These are phyloP conservation scores for Cygnus olor DNA, from an alignment of 2,797 vertebrate species.

Conservation along the genomic window DNA sequence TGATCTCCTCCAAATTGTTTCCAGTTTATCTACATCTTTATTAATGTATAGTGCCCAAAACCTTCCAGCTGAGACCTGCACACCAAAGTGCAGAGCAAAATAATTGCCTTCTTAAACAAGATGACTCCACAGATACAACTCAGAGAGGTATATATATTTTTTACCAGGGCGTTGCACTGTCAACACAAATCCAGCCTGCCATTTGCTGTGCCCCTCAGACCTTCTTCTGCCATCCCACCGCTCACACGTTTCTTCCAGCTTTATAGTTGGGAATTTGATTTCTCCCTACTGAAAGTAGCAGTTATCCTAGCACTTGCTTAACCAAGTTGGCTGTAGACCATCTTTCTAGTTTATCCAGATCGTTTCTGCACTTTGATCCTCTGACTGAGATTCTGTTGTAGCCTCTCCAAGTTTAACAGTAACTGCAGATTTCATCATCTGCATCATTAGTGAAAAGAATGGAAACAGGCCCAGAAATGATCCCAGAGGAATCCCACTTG, in stretches of 20 bases:
- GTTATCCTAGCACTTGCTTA: not conserved
- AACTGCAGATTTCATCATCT: conserved; percentile 40
- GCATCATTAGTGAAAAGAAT: conserved; percentile 35
- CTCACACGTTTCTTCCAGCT: not conserved
- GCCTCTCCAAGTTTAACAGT: not conserved
- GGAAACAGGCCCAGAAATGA: conserved; percentile 24
- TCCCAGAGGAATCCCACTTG: conserved; percentile 12
- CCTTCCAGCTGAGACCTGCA: not conserved
- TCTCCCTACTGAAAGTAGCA: not conserved
- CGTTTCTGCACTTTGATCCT: conserved; percentile 13
- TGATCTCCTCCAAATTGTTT: not conserved
- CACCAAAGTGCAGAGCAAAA: not conserved
- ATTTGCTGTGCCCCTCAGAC: not conserved
- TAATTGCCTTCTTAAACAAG: not conserved
- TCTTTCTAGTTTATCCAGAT: not conserved
- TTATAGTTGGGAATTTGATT: not conserved
- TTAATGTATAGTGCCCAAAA: not conserved
- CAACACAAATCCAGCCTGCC: not conserved
- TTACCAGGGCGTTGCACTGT: not conserved
- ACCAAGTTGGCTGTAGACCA: not conserved
- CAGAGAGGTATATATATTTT: not conserved
- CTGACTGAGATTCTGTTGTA: not conserved
- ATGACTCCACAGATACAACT: not conserved
- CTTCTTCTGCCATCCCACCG: not conserved
- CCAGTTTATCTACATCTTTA: not conserved